phyloP scores from a whole-genome alignment of 2,113 vertebrate species.

The Asarcornis scutulata region DNA sequence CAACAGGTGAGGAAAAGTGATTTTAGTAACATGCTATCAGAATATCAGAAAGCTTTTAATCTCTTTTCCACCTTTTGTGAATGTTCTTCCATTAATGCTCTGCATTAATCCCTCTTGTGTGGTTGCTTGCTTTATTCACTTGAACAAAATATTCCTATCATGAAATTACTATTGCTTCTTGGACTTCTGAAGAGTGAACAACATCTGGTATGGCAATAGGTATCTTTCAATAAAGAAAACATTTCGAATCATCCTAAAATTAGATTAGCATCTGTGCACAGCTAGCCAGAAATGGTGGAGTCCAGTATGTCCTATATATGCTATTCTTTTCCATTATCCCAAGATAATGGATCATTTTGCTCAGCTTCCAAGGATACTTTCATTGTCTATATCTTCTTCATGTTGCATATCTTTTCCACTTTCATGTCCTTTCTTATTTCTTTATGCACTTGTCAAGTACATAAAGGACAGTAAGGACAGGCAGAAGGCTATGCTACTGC shows the following conservation, averaged over 20 bases:
- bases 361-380: background rate
- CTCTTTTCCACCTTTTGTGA: background rate
- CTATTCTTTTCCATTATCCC: background rate
- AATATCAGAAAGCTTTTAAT: background rate
- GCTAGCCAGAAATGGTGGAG: background rate
- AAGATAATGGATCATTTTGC: background rate
- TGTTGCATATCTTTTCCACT: background rate
- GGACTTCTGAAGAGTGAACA: background rate
- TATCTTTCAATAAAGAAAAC: background rate
- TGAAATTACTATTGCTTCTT: background rate
- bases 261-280: background rate
- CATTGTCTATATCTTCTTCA: background rate
- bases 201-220: background rate
- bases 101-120: background rate
- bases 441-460: background rate
- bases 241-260: background rate
- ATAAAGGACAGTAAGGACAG: background rate
- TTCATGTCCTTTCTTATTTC: background rate
- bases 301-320: background rate
- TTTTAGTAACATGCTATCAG: background rate
- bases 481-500: background rate
- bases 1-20: background rate
- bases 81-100: background rate
- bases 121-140: background rate
- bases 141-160: background rate